A percentile compares a stretch with the other conserved stretches of the same genome.
phyloP scores from a whole-genome alignment of 2,888 invertebrate species.

The Litoditis marina region DNA sequence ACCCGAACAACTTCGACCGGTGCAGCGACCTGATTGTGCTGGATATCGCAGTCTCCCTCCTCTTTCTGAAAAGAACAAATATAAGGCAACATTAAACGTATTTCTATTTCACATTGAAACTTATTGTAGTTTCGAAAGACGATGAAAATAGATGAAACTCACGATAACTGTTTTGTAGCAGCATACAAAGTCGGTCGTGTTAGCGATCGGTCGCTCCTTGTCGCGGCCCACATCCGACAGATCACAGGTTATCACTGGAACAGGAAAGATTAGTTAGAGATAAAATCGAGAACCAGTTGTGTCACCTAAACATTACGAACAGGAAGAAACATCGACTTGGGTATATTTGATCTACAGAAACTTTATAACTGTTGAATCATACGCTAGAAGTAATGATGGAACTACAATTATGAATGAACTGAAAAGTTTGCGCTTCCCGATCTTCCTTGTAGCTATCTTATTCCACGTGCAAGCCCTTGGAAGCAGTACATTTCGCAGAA shows the following conservation, averaged over 20 bases:
- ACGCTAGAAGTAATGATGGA: too few relatives aligned
- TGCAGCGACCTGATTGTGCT: conserved; percentile 1
- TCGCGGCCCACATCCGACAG: conserved; percentile 34
- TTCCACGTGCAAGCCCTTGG: too few relatives aligned
- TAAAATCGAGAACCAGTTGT: too few relatives aligned
- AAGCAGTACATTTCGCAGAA: too few relatives aligned
- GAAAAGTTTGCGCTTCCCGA: not conserved
- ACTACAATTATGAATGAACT: not conserved
- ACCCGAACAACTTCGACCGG: not conserved
- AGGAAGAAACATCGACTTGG: not conserved
- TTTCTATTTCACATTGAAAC: not conserved
- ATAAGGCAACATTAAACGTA: not conserved
- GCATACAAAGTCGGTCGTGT: conserved; percentile 31
- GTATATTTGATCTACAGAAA: too few relatives aligned
- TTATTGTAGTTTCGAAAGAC: not conserved
- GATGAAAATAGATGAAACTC: not conserved
- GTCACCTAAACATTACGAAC: not conserved
- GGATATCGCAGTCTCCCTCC: conserved; percentile 34
- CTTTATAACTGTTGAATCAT: too few relatives aligned
- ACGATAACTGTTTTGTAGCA: conserved; percentile 32
- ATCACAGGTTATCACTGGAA: conserved; percentile 33
- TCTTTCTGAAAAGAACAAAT: conserved; percentile 22
- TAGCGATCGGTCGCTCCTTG: conserved; percentile 30
- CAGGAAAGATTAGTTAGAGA: not conserved
- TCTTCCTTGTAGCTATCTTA: too few relatives aligned